These are phyloP conservation scores for Sarcophaga caerulescens DNA, from an alignment of 2,888 invertebrate genomes.

Conservation along the genomic window DNA sequence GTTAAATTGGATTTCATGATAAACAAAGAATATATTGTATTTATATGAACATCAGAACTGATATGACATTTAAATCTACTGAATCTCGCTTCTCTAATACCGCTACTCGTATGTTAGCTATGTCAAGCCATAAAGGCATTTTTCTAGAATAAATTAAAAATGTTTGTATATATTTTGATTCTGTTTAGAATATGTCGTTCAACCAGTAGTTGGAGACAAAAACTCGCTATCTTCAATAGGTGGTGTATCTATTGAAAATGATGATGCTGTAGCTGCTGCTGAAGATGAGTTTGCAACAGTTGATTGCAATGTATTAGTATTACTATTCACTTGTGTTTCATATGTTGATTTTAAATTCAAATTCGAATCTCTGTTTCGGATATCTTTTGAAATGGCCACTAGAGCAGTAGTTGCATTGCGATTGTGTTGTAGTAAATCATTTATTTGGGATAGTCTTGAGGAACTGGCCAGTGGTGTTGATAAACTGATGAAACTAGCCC, in stretches of 20 bases:
- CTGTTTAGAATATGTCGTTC: conserved; percentile 23
- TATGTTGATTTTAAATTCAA: not conserved
- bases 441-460: conserved; percentile 79
- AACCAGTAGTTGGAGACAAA: conserved; percentile 8
- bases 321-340: conserved; percentile 4
- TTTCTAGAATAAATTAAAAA: conserved; percentile 31
- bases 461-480: conserved; percentile 77
- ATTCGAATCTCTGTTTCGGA: conserved; percentile 22
- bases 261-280: not conserved
- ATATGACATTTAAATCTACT: too few species aligned
- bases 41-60: too few species aligned
- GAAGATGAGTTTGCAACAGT: not conserved
- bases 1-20: too few species aligned
- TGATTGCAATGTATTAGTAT: not conserved
- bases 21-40: too few species aligned
- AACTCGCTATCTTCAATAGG: conserved; percentile 56
- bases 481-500: conserved; percentile 75
- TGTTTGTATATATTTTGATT: too few species aligned
- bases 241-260: conserved; percentile 34
- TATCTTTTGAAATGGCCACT: conserved; percentile 74
- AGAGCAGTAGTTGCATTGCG: conserved; percentile 78
- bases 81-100: too few species aligned
- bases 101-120: not conserved
- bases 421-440: conserved; percentile 79
- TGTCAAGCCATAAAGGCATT: not conserved